A percentile compares a stretch with the other conserved stretches of the same genome.
Conservation (phyloP, 2,888 invertebrate species). For the Tachina grossa region DNA sequence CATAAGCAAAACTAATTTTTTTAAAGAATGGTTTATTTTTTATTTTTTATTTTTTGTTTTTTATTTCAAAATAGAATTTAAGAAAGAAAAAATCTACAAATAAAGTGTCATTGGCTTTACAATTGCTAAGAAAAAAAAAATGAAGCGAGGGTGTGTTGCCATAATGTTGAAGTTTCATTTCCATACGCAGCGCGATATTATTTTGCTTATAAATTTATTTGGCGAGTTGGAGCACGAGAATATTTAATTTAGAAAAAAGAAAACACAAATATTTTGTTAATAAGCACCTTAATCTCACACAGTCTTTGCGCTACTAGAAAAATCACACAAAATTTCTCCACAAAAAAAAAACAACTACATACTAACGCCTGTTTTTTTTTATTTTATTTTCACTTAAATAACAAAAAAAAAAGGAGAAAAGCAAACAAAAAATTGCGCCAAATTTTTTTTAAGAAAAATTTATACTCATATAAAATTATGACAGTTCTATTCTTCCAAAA, state of each 20-base stretch:
- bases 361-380: not conserved
- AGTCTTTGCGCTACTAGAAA: conserved; percentile 40
- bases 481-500: conserved; percentile 55
- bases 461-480: conserved; percentile 57
- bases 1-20: conserved; percentile 33
- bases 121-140: conserved; percentile 2
- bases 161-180: conserved; percentile 1
- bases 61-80: not conserved
- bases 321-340: conserved; percentile 49
- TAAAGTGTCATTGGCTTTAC: conserved; percentile 65
- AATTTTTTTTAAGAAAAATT: conserved; percentile 32
- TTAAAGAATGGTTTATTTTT: conserved; percentile 17
- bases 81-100: conserved; percentile 15
- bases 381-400: not conserved
- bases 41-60: too few species aligned
- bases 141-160: conserved; percentile 20
- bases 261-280: conserved; percentile 41
- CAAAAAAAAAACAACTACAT: conserved; percentile 21
- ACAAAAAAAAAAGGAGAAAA: conserved; percentile 7
- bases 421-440: conserved; percentile 54
- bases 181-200: not conserved
- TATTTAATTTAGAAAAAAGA: not conserved
- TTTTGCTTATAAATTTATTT: conserved; percentile 3
- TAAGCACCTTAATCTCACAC: conserved; percentile 60
- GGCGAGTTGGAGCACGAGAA: not conserved